These are phyloP conservation scores for Coecobrya sp. DNA, from an alignment of 2,888 invertebrate genomes.

Conservation along the genomic window DNA sequence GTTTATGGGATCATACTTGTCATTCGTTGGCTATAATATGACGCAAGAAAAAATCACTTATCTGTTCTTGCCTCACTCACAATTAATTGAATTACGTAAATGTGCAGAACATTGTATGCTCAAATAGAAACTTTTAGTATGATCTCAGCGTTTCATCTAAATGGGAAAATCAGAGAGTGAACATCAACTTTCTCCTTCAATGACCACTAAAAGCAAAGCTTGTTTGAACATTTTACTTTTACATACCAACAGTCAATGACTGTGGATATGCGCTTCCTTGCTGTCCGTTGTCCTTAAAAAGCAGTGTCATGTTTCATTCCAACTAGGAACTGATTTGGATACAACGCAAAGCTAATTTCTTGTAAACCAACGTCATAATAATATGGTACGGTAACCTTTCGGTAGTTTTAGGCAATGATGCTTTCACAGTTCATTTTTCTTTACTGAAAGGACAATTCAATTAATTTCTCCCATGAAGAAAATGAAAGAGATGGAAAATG, in stretches of 20 bases:
- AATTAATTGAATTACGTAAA: conserved; percentile 10
- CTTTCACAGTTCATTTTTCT: conserved; percentile 22
- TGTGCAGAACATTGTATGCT: background rate
- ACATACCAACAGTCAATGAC: background rate
- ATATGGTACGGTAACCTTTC: conserved; percentile 5
- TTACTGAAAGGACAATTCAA: conserved; percentile 52
- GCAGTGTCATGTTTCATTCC: conserved; percentile 27
- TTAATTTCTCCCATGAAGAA: conserved; percentile 60
- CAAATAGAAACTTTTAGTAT: background rate
- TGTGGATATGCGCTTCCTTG: background rate
- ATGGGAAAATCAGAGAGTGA: background rate
- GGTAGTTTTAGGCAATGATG: background rate
- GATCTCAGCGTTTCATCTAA: background rate
- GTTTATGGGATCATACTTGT: conserved; percentile 6
- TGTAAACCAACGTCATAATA: background rate
- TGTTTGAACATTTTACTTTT: conserved; percentile 33
- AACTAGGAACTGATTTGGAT: background rate
- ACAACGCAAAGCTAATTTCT: conserved; percentile 2
- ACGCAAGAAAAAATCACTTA: background rate
- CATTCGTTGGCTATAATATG: too few relatives aligned
- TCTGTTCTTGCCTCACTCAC: background rate
- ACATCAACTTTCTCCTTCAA: conserved; percentile 73
- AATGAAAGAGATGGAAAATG: conserved; percentile 27
- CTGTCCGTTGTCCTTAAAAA: background rate
- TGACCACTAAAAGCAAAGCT: conserved; percentile 32